Conservation (phyloP, 2,113 vertebrate genomes). For the Zosterops pallidus region DNA sequence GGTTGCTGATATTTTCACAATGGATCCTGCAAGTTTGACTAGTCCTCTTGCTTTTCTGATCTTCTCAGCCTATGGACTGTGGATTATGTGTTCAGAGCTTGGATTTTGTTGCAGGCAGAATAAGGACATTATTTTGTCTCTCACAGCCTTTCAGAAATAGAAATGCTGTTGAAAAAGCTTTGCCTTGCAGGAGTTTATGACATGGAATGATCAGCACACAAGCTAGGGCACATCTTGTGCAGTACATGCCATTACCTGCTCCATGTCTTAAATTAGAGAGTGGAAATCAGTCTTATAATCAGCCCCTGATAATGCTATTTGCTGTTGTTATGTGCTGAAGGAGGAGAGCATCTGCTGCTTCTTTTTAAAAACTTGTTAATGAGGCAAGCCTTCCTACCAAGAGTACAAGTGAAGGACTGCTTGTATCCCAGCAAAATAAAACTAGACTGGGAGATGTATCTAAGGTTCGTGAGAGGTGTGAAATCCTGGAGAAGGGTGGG, state of each 20-base stretch:
- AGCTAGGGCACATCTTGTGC: not conserved
- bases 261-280: not conserved
- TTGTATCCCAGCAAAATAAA: not conserved
- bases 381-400: not conserved
- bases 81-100: not conserved
- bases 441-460: not conserved
- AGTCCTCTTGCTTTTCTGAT: not conserved
- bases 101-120: not conserved
- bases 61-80: not conserved
- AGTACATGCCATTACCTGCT: not conserved
- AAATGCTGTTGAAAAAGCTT: not conserved
- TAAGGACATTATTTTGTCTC: not conserved
- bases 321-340: not conserved
- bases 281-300: not conserved
- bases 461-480: rapidly evolving
- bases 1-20: constrained; percentile 7
- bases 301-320: constrained; percentile 4
- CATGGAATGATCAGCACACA: not conserved
- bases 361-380: constrained; percentile 8
- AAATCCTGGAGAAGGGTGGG: not conserved
- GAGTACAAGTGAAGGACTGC: not conserved
- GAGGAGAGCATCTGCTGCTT: constrained; percentile 8
- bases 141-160: not conserved
- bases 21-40: not conserved
- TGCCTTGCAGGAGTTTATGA: not conserved